Evolutionary conservation across 2,888 invertebrate genomes (phyloP).

Genomic region (Oligia latruncula): DNA sequence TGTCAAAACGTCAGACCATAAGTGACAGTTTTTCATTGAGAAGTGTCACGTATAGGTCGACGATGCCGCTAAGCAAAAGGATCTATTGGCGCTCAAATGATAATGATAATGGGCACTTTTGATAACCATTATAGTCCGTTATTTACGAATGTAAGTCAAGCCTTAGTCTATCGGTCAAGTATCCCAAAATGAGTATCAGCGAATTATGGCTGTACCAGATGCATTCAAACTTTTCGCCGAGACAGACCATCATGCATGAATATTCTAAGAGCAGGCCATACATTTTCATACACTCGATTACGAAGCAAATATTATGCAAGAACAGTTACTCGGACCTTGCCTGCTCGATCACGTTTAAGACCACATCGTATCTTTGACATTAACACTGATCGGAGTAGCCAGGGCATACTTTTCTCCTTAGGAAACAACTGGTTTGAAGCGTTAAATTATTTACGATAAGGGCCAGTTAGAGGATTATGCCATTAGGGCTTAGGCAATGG

Average conservation of each 20-base stretch:
- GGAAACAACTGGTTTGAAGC: constrained; percentile 14
- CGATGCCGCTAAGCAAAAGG: too few relatives aligned
- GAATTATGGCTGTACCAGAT: not conserved
- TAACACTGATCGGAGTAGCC: not conserved
- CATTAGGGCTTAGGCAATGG: not conserved
- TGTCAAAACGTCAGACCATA: not conserved
- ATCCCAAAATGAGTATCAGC: not conserved
- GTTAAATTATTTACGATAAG: constrained; percentile 10
- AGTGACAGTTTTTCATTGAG: not conserved
- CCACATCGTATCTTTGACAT: constrained; percentile 18
- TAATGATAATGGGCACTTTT: too few relatives aligned
- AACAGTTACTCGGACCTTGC: constrained; percentile 32
- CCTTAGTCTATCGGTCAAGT: not conserved
- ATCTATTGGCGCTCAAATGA: too few relatives aligned
- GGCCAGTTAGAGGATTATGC: constrained; percentile 4
- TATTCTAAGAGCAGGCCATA: not conserved
- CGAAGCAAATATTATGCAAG: constrained; percentile 31
- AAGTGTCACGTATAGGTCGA: not conserved
- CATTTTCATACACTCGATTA: constrained; percentile 14
- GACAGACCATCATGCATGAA: not conserved
- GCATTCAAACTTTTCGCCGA: not conserved
- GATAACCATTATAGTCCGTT: too few relatives aligned
- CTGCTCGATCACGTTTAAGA: constrained; percentile 18
- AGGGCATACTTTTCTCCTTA: constrained; percentile 17
- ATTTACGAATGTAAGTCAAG: not conserved